Percentiles rank a stretch among this genome's conserved stretches.
These are phyloP conservation scores for Epinotia ramella DNA, from an alignment of 2,888 invertebrate genomes.

Conservation along the genomic window DNA sequence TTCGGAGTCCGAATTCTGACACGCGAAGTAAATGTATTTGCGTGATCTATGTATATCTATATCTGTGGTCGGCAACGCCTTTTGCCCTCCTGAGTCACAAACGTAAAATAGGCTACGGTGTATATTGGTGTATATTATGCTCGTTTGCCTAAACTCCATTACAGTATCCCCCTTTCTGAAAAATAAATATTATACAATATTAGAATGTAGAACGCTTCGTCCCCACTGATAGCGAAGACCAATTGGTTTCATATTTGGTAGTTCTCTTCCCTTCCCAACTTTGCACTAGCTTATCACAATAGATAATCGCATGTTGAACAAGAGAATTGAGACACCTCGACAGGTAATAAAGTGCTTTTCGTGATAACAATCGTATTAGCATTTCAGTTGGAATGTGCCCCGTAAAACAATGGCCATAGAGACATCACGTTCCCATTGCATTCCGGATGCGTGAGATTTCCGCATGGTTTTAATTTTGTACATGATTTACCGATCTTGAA, in stretches of 20 bases:
- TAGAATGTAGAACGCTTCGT: neutral
- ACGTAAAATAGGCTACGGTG: no score
- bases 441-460: constrained; percentile 60
- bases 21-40: no score
- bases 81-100: no score
- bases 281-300: neutral
- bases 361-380: constrained; percentile 40
- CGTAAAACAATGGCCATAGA: constrained; percentile 56
- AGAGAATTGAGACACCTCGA: constrained; percentile 27
- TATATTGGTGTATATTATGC: neutral
- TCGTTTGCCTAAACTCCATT: neutral
- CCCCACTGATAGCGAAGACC: no score
- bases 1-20: no score
- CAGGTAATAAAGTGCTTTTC: constrained; percentile 32
- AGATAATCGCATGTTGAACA: constrained; percentile 25
- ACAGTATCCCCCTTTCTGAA: neutral
- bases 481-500: constrained; percentile 12
- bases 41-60: no score
- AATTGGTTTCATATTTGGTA: no score
- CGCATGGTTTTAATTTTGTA: constrained; percentile 47
- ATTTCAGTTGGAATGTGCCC: constrained; percentile 31
- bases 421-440: constrained; percentile 65
- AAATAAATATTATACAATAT: neutral
- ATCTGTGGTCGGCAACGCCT: no score
- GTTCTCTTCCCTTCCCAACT: no score